phyloP scores from a whole-genome alignment of 2,113 vertebrate genomes.

The Halcyon senegalensis region DNA sequence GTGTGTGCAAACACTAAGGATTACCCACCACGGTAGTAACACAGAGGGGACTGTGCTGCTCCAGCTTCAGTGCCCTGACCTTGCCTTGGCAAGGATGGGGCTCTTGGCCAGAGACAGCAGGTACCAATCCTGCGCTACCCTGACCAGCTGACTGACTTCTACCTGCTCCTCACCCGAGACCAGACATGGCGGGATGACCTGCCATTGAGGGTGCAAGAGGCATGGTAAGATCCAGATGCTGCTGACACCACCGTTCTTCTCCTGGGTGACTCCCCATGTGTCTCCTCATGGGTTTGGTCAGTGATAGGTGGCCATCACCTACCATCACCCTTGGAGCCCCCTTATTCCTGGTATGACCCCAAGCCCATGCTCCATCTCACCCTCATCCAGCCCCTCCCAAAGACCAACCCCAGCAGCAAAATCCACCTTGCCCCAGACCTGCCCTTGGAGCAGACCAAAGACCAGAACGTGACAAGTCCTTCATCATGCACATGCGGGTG shows the following conservation, averaged over 20 bases:
- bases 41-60: background rate
- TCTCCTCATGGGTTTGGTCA: background rate
- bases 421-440: background rate
- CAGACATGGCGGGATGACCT: background rate
- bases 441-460: background rate
- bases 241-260: background rate
- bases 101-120: background rate
- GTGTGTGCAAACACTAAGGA: background rate
- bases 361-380: background rate
- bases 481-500: fast-evolving
- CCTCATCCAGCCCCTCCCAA: background rate
- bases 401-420: background rate
- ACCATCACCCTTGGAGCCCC: background rate
- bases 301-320: background rate
- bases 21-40: background rate
- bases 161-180: background rate
- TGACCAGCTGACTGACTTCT: background rate
- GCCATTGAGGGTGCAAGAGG: background rate
- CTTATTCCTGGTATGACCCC: background rate
- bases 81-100: background rate
- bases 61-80: background rate
- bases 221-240: background rate
- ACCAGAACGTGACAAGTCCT: background rate
- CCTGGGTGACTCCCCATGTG: background rate
- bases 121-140: background rate